phyloP scores from a whole-genome alignment of 2,888 invertebrate species.

The Meta bourneti region DNA sequence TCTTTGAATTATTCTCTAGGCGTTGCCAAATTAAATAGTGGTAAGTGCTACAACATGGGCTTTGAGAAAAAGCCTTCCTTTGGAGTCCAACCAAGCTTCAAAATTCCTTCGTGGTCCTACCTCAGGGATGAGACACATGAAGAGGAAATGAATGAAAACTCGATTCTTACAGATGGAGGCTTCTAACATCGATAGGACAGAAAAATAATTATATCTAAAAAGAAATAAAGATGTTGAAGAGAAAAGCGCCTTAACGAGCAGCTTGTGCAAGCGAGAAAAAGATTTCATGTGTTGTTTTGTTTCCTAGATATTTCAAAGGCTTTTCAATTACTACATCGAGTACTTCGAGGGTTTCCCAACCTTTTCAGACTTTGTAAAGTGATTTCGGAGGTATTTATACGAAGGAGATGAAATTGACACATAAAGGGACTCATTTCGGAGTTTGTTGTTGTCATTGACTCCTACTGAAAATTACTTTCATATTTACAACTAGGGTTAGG shows the following conservation, averaged over 20 bases:
- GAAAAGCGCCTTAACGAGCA: constrained; percentile 33
- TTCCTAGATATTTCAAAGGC: not conserved
- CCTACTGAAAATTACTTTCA: no score
- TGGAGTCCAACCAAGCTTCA: constrained; percentile 46
- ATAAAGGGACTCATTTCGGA: no score
- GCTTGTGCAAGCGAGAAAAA: not conserved
- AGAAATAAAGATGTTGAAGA: not conserved
- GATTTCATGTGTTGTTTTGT: not conserved
- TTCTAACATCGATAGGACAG: not conserved
- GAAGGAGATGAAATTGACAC: no score
- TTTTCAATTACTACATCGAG: constrained; percentile 4
- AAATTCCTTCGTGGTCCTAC: constrained; percentile 4
- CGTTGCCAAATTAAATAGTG: constrained; percentile 28
- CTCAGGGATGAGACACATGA: not conserved
- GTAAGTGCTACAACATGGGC: not conserved
- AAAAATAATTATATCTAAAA: constrained; percentile 11
- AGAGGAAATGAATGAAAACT: constrained; percentile 34
- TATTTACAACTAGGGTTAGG: no score
- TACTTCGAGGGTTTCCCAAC: not conserved
- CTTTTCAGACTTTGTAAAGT: not conserved
- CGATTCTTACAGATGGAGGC: not conserved
- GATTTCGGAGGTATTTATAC: no score
- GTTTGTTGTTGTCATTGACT: no score
- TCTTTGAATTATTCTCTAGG: constrained; percentile 18
- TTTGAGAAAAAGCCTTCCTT: constrained; percentile 29